Evolutionary conservation across 2,888 invertebrate genomes (phyloP).

Genomic region (Torymus auratus): DNA sequence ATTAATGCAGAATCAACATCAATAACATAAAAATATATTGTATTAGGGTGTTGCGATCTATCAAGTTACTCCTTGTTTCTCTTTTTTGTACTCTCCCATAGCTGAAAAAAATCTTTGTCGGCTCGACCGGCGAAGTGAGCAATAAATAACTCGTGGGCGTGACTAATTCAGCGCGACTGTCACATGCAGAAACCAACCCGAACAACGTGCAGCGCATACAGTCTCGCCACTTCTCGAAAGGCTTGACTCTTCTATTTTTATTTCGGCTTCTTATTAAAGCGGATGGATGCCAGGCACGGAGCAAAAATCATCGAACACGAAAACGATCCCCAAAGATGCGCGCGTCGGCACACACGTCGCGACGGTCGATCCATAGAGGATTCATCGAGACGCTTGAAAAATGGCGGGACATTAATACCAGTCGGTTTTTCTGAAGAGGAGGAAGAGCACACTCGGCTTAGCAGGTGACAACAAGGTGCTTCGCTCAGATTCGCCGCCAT

Average conservation of each 20-base stretch:
- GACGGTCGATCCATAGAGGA: background rate
- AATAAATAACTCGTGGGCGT: constrained; percentile 60
- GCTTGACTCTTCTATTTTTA: constrained; percentile 42
- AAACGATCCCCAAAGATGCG: background rate
- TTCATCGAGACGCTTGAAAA: constrained; percentile 55
- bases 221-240: constrained; percentile 24
- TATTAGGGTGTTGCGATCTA: constrained; percentile 27
- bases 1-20: constrained; percentile 34
- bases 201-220: background rate
- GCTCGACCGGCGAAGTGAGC: constrained; percentile 45
- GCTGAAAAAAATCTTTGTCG: constrained; percentile 42
- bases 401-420: constrained; percentile 63
- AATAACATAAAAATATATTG: constrained; percentile 43
- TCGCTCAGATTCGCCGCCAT: constrained; percentile 71
- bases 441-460: constrained; percentile 61
- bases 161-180: constrained; percentile 53
- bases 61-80: constrained; percentile 10
- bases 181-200: constrained; percentile 35
- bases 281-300: constrained; percentile 2
- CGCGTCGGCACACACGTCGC: background rate
- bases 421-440: constrained; percentile 58
- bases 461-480: constrained; percentile 73
- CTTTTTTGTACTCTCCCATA: background rate
- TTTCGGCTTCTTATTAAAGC: constrained; percentile 41
- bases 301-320: constrained; percentile 24